A percentile compares a stretch with the other conserved stretches of the same genome.
Conservation (phyloP, 2,888 invertebrate species). For the Ametastegia equiseti region DNA sequence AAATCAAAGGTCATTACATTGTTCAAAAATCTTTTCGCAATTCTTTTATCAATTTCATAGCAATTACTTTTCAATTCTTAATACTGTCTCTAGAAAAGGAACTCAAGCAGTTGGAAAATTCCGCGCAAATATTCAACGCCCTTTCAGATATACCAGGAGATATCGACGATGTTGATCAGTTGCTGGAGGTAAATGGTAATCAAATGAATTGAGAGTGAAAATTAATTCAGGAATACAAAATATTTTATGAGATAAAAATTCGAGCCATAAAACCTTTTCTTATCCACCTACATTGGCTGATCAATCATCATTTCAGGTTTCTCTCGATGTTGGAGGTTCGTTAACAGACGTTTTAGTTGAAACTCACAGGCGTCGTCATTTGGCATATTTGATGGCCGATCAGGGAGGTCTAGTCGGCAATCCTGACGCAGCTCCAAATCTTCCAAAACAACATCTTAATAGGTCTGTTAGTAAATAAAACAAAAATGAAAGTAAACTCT, state of each 20-base stretch:
- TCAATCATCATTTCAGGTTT: conserved; percentile 76
- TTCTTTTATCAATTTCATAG: no score
- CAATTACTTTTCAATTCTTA: no score
- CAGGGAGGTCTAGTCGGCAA: conserved; percentile 95
- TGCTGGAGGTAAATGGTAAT: conserved; percentile 83
- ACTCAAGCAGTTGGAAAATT: conserved; percentile 92
- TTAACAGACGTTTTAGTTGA: conserved; percentile 91
- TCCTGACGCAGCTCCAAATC: conserved; percentile 91
- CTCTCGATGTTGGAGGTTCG: conserved; percentile 87
- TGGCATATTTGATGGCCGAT: conserved; percentile 98
- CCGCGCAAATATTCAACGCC: conserved; percentile 98
- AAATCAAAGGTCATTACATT: conserved; percentile 80
- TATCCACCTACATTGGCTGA: background rate
- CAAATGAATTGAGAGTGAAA: conserved; percentile 64
- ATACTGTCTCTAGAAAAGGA: conserved; percentile 81
- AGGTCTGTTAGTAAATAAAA: conserved; percentile 75
- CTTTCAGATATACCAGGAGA: conserved; percentile 97
- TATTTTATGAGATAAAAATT: background rate
- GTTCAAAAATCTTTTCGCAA: background rate
- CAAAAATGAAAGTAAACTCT: no score
- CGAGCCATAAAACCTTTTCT: background rate
- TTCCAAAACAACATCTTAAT: conserved; percentile 94
- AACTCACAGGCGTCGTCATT: conserved; percentile 92
- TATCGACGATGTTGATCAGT: conserved; percentile 92
- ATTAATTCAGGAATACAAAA: background rate